phyloP scores from a whole-genome alignment of 2,888 invertebrate species.

The Hetaerina titia region DNA sequence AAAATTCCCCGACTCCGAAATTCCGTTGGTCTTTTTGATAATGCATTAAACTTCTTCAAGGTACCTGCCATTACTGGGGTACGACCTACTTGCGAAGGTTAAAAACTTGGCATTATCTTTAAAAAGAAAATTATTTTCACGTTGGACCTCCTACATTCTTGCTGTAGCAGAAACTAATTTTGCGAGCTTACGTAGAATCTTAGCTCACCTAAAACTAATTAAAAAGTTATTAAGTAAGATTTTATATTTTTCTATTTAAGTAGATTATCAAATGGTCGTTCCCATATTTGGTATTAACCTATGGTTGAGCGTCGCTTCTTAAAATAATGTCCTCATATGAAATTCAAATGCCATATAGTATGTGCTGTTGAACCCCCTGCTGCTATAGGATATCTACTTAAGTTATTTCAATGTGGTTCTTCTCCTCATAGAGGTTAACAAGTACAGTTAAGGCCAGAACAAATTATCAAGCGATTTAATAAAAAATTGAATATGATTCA shows the following conservation, averaged over 20 bases:
- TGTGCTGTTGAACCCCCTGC: no score
- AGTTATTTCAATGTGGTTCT: no score
- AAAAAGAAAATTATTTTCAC: not conserved
- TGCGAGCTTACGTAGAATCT: not conserved
- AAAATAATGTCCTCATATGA: no score
- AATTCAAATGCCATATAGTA: no score
- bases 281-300: no score
- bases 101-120: not conserved
- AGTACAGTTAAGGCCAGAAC: no score
- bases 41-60: slow-evolving; percentile 1
- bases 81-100: not conserved
- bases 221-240: not conserved
- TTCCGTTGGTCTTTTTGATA: not conserved
- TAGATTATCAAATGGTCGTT: not conserved
- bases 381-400: no score
- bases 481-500: no score
- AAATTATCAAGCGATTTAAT: no score
- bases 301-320: no score
- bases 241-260: not conserved
- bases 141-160: not conserved
- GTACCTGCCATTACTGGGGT: not conserved
- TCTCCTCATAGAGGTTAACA: no score
- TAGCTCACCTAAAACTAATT: not conserved
- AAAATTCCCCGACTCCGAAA: not conserved
- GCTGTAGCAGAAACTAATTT: not conserved